Base-by-base conservation (phyloP, 1,140 invertebrate genomes). In the Drosophila watanabei region DNA sequence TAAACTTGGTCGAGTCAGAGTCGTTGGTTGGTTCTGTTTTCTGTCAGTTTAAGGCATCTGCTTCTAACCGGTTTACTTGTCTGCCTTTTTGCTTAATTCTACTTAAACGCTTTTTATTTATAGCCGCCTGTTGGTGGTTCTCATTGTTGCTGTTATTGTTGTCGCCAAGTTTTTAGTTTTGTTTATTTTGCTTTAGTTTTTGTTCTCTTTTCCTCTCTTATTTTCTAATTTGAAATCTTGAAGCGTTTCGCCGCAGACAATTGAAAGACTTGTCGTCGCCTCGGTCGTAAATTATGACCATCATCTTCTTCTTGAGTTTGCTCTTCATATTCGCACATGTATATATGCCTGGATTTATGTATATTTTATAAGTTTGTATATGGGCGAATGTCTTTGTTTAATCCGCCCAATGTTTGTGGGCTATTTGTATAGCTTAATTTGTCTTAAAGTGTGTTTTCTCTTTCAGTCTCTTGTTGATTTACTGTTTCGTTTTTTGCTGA, bases 21-120 rank as follows among this genome's bases (percentile, higher is more conserved):
- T 68, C 62, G 28, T 3, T 16, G 49, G 16, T 63, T 49, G 18
- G 4, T 37, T 48, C 13, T 20, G 3, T 20, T 60, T 45, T 37
- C 37, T 71, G 68, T 70, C 62, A 28, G 35, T 24, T 70, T 54
- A 48, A 68, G 69, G 60, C 71, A 82, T 70, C 79, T 79, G 66
- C 64, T 51, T 49, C 9, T 24, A 88, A 88, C 85, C 81, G 73
- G 85, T 89, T 88, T 65, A 43, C 37, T 57, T 60, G 37, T 75
- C 28, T 75, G 32, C 20, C 37, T 51, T 46, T 72, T 51, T 49
- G 52, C 64, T 72, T 62, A 80, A 69, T 75, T 57, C 51, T 73
- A 54, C 75, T 85, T 86, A 78, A 86, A 69, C 71, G 63, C 70
- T 52, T 68, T 72, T 83, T 84, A 83, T 87, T 87, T 87, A 88